Conservation (phyloP, 2,797 vertebrate species). For the Rhinichthys osculus region DNA sequence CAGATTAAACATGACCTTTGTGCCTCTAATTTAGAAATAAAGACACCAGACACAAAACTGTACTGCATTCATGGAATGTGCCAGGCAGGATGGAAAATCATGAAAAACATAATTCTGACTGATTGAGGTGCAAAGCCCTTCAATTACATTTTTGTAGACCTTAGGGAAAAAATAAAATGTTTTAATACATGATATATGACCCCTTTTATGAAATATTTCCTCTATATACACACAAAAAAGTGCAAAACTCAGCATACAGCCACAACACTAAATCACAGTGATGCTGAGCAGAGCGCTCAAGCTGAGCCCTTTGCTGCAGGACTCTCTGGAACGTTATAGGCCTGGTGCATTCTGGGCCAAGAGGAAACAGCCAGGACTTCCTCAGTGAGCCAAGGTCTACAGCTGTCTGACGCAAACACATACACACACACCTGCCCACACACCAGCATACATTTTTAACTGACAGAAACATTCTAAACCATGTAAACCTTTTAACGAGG, state of each 20-base stretch:
- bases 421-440: conserved; percentile 48
- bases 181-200: conserved; percentile 27
- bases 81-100: not conserved
- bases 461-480: conserved; percentile 27
- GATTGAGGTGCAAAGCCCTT: not conserved
- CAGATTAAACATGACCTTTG: not conserved
- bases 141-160: conserved; percentile 16
- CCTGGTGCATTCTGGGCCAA: conserved; percentile 66
- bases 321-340: conserved; percentile 64
- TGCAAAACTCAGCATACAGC: conserved; percentile 36
- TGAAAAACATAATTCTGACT: not conserved
- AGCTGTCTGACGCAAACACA: conserved; percentile 69
- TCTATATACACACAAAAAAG: conserved; percentile 29
- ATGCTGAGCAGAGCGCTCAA: conserved; percentile 32
- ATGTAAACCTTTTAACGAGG: conserved; percentile 20
- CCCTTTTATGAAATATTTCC: conserved; percentile 51
- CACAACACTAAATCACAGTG: conserved; percentile 35
- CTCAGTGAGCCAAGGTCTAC: conserved; percentile 62
- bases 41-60: not conserved
- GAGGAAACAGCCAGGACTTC: conserved; percentile 80
- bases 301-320: conserved; percentile 67
- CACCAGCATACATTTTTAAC: conserved; percentile 29
- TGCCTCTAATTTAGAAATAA: not conserved
- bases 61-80: not conserved
- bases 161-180: conserved; percentile 10